Evolutionary conservation across 2,888 invertebrate genomes (phyloP), one percentile per base, ranked within the genome.

Genomic region (Caenorhabditis parvicauda): DNA sequence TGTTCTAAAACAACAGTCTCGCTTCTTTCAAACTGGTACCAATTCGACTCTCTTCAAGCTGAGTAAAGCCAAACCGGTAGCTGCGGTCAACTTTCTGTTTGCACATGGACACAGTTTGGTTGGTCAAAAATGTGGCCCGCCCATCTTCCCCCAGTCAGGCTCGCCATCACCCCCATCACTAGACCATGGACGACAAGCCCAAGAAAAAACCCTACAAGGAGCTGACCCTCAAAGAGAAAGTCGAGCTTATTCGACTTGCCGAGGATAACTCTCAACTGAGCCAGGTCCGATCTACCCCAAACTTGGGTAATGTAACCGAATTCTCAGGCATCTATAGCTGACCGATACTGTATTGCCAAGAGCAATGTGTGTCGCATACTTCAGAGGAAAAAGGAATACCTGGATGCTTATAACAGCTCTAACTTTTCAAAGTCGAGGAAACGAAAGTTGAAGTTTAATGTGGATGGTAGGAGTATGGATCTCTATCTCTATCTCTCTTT

Each of bases 131-230:
- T 25, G n/a, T 53, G 53, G 53, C 27, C 37, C 37, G 35, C n/a
- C n/a, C n/a, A 21, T 41, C 41, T 9, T 50, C 27, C 37, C 50
- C 41, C 5, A 38, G 28, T 39, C n/a, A 19, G 9, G 21, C 7
- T 19, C 17, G 17, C 42, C 42, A 41, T 17, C 42, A 32, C 32
- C 39, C 43, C 51, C n/a, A n/a, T n/a, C n/a, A n/a, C n/a, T n/a
- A n/a, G n/a, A 27, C 51, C 51, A 32, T 51, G 42, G 29, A 41
- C 61, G n/a, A 56, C 25, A 52, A 49, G 50, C 28, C 59, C 45
- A 75, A 72, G 56, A 76, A 76, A 63, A 77, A 77, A 56, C 78
- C 77, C 14, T 77, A 77, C 70, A 77, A 77, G 58, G 77, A 77
- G 63, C 43, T 77, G 60, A 77, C 74, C 3, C 62, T 77, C 6